A percentile compares a stretch with the other conserved stretches of the same genome.
These are phyloP conservation scores for Oncorhynchus keta DNA, from an alignment of 2,113 vertebrate species.

Conservation along the genomic window DNA sequence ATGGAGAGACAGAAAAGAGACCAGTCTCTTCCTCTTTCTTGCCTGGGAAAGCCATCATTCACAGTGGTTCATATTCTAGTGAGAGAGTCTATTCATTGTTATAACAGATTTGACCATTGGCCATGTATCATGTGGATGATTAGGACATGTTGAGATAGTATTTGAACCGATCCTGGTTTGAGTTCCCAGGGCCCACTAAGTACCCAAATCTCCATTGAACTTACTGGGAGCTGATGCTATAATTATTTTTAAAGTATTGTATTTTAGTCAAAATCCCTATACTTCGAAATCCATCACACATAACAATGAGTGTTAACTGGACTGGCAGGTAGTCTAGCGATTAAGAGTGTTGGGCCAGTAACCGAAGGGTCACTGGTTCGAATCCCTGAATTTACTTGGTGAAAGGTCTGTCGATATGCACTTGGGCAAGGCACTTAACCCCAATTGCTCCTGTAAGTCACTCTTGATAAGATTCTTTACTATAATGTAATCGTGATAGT, in stretches of 20 bases:
- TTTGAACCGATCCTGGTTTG: neutral
- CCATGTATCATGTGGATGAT: neutral
- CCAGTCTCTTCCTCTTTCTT: neutral
- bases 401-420: too few relatives aligned
- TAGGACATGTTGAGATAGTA: neutral
- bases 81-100: neutral
- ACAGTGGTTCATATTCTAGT: neutral
- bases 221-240: neutral
- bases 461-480: too few relatives aligned
- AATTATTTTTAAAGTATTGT: neutral
- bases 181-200: neutral
- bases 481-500: too few relatives aligned
- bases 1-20: neutral
- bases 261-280: neutral
- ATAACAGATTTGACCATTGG: neutral
- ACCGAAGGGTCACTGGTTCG: too few relatives aligned
- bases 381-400: too few relatives aligned
- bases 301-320: too few relatives aligned
- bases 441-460: too few relatives aligned
- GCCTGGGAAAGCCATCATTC: neutral
- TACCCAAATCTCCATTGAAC: neutral
- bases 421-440: too few relatives aligned
- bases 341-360: too few relatives aligned
- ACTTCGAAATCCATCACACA: neutral
- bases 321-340: too few relatives aligned